These are phyloP conservation scores for Rotaria sp. DNA, from an alignment of 2,888 invertebrate species.

Conservation along the genomic window DNA sequence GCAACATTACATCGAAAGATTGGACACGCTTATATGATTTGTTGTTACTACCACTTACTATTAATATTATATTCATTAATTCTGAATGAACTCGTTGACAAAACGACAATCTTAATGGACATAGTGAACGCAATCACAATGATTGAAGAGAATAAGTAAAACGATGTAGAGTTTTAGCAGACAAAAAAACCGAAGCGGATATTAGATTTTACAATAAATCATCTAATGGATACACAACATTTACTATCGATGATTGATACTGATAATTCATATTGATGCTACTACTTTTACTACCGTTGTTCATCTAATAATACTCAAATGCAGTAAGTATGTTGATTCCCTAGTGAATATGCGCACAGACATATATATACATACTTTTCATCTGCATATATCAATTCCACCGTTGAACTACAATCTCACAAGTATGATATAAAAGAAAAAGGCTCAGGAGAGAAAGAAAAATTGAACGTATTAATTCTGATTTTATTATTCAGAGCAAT, in stretches of 20 bases:
- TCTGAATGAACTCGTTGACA: neutral
- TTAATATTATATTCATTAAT: neutral
- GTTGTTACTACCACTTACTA: neutral
- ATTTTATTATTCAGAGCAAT: neutral
- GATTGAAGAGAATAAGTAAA: neutral
- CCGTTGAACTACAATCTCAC: neutral
- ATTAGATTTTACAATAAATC: neutral
- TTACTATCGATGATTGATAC: neutral
- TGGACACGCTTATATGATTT: neutral
- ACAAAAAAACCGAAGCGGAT: neutral
- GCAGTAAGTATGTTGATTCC: neutral
- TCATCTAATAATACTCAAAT: neutral
- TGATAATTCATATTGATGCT: neutral
- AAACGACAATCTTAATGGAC: neutral
- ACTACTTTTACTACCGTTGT: neutral
- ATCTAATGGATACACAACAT: neutral
- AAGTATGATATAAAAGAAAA: neutral
- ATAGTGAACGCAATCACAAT: neutral
- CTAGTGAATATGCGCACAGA: neutral
- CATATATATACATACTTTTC: neutral
- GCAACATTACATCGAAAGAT: neutral
- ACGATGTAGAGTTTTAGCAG: neutral
- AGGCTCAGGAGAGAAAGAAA: neutral
- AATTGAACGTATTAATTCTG: neutral
- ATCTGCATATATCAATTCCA: neutral